Evolutionary conservation across 2,113 vertebrate genomes (phyloP).

Genomic region (Chunga burmeisteri): DNA sequence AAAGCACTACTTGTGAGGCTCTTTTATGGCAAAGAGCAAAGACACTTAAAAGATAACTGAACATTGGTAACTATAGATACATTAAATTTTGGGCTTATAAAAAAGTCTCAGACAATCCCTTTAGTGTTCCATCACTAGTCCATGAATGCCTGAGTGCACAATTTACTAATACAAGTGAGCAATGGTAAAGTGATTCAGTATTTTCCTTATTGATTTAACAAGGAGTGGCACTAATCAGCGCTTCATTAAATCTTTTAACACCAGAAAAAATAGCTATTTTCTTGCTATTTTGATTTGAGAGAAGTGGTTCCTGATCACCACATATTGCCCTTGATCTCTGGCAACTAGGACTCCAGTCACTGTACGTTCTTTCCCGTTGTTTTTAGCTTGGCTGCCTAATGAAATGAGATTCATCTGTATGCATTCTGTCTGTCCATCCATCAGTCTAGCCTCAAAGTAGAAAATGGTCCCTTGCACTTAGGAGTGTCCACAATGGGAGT

Average conservation of each 20-base stretch:
- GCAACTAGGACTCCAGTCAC: not conserved
- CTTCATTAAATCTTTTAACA: conserved; percentile 39
- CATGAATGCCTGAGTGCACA: not conserved
- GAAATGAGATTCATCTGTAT: not conserved
- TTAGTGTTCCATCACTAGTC: not conserved
- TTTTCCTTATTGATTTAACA: conserved; percentile 51
- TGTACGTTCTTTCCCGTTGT: not conserved
- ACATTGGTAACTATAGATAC: not conserved
- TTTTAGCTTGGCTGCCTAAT: not conserved
- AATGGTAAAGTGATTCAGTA: not conserved
- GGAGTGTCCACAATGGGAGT: not conserved
- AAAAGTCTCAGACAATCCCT: not conserved
- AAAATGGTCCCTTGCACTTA: not conserved
- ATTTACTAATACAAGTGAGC: not conserved
- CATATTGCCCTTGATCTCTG: not conserved
- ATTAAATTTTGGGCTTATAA: not conserved
- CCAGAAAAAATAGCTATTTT: conserved; percentile 7
- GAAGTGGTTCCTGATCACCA: not conserved
- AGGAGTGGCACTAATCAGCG: conserved; percentile 3
- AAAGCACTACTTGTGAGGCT: not conserved
- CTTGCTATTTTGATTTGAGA: conserved; percentile 21
- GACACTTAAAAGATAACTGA: not conserved
- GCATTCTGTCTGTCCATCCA: not conserved
- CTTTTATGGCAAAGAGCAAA: not conserved
- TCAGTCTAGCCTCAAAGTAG: not conserved